phyloP scores from a whole-genome alignment of 1,140 invertebrate species.

The Caenorhabditis inopinata region DNA sequence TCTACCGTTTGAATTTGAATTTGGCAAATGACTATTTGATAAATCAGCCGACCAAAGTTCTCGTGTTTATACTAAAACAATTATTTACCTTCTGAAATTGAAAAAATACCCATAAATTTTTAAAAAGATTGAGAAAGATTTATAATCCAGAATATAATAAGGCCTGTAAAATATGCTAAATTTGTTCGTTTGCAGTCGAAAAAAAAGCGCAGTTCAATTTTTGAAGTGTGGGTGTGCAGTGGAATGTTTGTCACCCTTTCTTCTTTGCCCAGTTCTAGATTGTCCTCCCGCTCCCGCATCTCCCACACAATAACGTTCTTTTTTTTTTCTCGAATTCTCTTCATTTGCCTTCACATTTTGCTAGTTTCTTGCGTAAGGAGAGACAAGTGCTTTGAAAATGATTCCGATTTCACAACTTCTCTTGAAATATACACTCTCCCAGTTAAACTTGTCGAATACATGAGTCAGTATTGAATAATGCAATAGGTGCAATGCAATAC shows the following conservation, averaged over 20 bases:
- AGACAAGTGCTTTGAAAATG: neutral
- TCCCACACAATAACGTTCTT: neutral
- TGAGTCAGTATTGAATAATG: constrained; percentile 10
- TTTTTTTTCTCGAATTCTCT: neutral
- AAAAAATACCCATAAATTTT: too few relatives aligned
- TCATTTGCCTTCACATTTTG: neutral
- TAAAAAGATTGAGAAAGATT: too few relatives aligned
- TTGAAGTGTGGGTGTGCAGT: neutral
- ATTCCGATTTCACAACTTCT: neutral
- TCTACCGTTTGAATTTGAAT: too few relatives aligned
- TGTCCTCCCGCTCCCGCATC: constrained; percentile 1
- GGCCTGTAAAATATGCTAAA: too few relatives aligned
- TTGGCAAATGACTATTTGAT: too few relatives aligned
- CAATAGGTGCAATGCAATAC: neutral
- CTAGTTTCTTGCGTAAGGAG: too few relatives aligned
- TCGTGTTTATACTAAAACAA: too few relatives aligned
- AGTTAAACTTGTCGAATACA: neutral
- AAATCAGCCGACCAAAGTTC: too few relatives aligned
- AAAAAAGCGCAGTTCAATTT: neutral
- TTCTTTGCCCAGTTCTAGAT: neutral
- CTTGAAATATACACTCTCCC: neutral
- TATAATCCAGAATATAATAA: too few relatives aligned
- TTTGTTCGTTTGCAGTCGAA: neutral
- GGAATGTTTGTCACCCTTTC: constrained; percentile 4
- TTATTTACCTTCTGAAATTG: too few relatives aligned